phyloP scores from a whole-genome alignment of 2,113 vertebrate genomes.

The Protobothrops flavoviridis region DNA sequence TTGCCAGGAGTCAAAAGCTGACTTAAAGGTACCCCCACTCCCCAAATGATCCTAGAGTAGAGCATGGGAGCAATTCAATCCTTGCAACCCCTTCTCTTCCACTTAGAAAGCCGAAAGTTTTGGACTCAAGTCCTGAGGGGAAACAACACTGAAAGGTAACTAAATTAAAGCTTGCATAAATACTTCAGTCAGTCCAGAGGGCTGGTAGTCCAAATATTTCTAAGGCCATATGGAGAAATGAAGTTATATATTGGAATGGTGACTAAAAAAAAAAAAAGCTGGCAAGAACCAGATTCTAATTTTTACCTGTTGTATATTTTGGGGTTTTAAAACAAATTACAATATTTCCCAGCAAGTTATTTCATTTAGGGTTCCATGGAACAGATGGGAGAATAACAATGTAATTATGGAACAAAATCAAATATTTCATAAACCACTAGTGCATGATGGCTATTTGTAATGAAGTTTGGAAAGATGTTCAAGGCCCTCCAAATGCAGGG shows the following conservation, averaged over 20 bases:
- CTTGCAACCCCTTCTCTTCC: neutral
- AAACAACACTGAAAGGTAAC: neutral
- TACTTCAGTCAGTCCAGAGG: neutral
- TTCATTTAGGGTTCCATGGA: constrained; percentile 8
- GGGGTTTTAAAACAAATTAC: neutral
- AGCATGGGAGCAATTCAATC: neutral
- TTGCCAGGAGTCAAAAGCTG: neutral
- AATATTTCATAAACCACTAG: neutral
- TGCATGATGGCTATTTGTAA: neutral
- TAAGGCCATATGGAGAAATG: neutral
- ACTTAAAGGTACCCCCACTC: neutral
- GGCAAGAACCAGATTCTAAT: neutral
- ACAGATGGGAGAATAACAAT: constrained; percentile 17
- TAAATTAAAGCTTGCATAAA: neutral
- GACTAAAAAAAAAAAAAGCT: neutral
- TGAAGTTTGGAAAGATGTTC: neutral
- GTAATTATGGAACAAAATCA: neutral
- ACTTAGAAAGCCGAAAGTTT: neutral
- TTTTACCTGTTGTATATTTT: neutral
- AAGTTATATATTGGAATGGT: neutral
- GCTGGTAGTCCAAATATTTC: neutral
- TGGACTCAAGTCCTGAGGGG: neutral
- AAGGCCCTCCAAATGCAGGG: neutral
- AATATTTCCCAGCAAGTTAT: neutral
- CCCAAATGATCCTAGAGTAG: neutral